Conservation (phyloP, 1,140 invertebrate species). For the Lasaia peninsularis region DNA sequence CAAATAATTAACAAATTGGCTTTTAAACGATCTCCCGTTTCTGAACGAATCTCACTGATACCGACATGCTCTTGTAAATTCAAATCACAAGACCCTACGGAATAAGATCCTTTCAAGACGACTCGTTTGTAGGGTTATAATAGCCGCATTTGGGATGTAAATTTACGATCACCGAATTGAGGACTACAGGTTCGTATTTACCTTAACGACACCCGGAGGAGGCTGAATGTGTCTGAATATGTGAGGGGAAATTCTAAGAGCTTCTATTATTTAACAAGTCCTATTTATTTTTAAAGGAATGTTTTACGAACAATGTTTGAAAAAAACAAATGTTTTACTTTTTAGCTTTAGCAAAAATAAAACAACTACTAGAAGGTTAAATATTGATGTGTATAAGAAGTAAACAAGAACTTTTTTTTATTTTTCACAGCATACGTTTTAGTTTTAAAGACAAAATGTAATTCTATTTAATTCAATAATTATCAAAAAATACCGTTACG, state of each 20-base stretch:
- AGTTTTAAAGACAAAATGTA: too few species aligned
- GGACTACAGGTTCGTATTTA: slow-evolving; percentile 1
- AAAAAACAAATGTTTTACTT: too few species aligned
- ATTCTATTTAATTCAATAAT: too few species aligned
- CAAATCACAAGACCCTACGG: background rate
- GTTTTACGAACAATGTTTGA: too few species aligned
- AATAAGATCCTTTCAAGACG: background rate
- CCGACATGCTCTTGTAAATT: background rate
- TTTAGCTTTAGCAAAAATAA: too few species aligned
- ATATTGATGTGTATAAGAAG: too few species aligned
- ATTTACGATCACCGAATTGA: slow-evolving; percentile 4
- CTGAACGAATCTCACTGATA: background rate
- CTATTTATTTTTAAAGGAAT: too few species aligned
- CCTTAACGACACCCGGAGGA: background rate
- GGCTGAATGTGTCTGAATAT: background rate
- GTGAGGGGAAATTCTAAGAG: background rate
- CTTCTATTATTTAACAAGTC: background rate
- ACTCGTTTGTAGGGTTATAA: slow-evolving; percentile 8
- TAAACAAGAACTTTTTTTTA: too few species aligned
- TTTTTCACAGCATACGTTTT: too few species aligned
- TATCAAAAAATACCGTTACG: too few species aligned
- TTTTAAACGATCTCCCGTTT: background rate
- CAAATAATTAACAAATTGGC: background rate
- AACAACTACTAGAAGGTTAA: too few species aligned
- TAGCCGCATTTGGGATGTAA: slow-evolving; percentile 7